Evolutionary conservation across 2,797 vertebrate genomes (phyloP).

Genomic region (Coccyzus lansbergi): DNA sequence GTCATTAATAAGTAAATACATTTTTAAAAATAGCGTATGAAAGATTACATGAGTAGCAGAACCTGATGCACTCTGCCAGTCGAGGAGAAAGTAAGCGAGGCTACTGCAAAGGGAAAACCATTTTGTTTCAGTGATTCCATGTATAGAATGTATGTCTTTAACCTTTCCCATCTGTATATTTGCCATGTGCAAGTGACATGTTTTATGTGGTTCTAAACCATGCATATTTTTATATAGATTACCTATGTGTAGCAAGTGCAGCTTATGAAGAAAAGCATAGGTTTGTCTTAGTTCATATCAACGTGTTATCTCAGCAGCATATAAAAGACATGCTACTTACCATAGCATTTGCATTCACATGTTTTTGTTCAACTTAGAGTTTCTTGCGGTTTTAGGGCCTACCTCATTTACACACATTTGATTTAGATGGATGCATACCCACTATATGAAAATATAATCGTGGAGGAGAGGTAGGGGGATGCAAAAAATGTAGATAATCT

Average conservation of each 20-base stretch:
- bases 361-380: conserved; percentile 58
- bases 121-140: background rate
- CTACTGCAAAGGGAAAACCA: background rate
- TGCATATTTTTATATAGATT: background rate
- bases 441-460: background rate
- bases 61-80: background rate
- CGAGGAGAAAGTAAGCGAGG: background rate
- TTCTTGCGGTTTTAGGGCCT: conserved; percentile 40
- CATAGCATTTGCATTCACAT: conserved; percentile 40
- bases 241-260: background rate
- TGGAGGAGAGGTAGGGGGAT: background rate
- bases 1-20: background rate
- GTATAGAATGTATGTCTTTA: background rate
- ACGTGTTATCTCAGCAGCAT: conserved; percentile 28
- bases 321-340: conserved; percentile 50
- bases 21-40: background rate
- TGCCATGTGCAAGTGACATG: background rate
- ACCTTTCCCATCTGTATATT: background rate
- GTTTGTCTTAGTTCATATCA: conserved; percentile 38
- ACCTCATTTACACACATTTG: conserved; percentile 49
- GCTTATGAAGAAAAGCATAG: conserved; percentile 25
- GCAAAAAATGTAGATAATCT: background rate
- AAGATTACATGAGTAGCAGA: background rate
- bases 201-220: background rate
- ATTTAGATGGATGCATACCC: conserved; percentile 38